phyloP scores from a whole-genome alignment of 2,888 invertebrate genomes.

The Tenthredo mesomela region DNA sequence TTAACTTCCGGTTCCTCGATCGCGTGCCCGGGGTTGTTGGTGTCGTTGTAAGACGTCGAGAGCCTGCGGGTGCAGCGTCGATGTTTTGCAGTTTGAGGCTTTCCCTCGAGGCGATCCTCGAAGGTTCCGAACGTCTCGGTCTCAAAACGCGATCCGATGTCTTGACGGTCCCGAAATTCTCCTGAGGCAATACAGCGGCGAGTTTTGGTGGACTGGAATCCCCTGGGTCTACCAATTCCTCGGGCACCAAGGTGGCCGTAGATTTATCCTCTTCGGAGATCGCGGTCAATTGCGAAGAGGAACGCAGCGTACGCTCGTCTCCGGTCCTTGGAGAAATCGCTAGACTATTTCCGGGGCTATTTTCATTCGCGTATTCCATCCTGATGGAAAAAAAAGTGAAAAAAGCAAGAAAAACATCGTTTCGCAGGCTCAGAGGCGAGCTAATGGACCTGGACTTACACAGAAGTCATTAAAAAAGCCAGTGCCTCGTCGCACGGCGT shows the following conservation, averaged over 20 bases:
- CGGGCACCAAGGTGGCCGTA: background rate
- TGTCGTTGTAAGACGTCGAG: slow-evolving; percentile 57
- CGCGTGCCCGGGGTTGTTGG: slow-evolving; percentile 54
- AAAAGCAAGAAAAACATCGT: background rate
- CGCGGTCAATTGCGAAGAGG: slow-evolving; percentile 63
- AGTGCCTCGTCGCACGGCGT: slow-evolving; percentile 43
- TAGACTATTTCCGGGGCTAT: slow-evolving; percentile 65
- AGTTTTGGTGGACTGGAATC: background rate
- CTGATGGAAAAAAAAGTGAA: slow-evolving; percentile 46
- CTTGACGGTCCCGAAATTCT: background rate
- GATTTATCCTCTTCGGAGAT: slow-evolving; percentile 60
- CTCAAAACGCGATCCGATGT: slow-evolving; percentile 53
- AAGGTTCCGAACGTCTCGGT: slow-evolving; percentile 56
- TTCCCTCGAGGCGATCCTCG: slow-evolving; percentile 55
- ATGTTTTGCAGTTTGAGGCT: slow-evolving; percentile 52
- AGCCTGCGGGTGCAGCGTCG: slow-evolving; percentile 47
- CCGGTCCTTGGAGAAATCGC: slow-evolving; percentile 62
- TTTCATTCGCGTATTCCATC: slow-evolving; percentile 59
- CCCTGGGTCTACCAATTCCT: background rate
- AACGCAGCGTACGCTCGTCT: slow-evolving; percentile 62
- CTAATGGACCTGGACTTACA: slow-evolving; percentile 7
- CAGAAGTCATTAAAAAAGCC: slow-evolving; percentile 54
- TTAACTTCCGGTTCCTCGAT: slow-evolving; percentile 56
- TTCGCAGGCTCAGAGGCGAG: background rate
- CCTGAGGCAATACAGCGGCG: background rate